Evolutionary conservation across 2,797 vertebrate genomes (phyloP).

Genomic region (Todus mexicanus): DNA sequence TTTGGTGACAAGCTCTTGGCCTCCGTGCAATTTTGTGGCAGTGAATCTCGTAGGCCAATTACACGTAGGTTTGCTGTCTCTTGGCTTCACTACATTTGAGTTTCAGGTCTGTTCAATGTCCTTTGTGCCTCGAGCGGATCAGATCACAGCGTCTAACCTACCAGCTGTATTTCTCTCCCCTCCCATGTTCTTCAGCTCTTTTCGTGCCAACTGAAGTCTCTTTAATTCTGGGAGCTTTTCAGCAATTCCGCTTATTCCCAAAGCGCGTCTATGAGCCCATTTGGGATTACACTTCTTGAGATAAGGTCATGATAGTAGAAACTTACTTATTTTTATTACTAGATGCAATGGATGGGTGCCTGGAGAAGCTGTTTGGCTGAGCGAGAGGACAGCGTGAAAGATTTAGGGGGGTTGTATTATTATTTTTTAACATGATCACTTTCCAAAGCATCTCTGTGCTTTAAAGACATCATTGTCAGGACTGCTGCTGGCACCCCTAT

Average conservation of each 20-base stretch:
- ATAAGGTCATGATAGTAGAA: neutral
- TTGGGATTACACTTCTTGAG: neutral
- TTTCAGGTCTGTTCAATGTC: neutral
- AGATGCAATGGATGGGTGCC: neutral
- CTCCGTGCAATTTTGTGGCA: accelerated
- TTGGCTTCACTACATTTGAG: neutral
- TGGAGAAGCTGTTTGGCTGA: neutral
- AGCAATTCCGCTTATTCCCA: neutral
- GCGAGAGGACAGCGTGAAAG: neutral
- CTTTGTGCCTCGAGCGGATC: neutral
- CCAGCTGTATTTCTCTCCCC: neutral
- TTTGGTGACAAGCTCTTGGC: neutral
- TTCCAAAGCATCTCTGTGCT: neutral
- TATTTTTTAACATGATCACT: neutral
- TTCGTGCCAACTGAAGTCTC: neutral
- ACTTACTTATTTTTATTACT: neutral
- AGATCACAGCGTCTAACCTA: neutral
- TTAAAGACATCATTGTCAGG: accelerated
- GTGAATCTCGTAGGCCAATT: neutral
- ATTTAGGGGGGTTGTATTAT: accelerated
- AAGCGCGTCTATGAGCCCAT: neutral
- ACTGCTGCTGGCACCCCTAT: neutral
- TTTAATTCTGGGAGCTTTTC: neutral
- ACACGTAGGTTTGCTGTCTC: neutral
- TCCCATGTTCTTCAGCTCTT: neutral